These are phyloP conservation scores for Syngnathus typhle DNA, from an alignment of 2,113 vertebrate species.

Conservation along the genomic window DNA sequence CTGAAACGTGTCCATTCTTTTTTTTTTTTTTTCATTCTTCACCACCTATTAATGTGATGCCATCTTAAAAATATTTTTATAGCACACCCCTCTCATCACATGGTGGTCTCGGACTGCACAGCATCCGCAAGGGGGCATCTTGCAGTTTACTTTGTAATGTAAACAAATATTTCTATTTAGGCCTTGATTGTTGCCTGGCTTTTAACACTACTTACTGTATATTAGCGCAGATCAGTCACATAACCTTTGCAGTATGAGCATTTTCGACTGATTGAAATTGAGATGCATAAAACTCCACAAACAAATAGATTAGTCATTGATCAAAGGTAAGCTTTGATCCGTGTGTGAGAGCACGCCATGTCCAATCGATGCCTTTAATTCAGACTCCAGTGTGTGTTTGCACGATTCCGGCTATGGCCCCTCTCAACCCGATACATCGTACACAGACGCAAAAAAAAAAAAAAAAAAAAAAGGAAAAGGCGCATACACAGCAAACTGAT, in stretches of 20 bases:
- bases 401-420: conserved; percentile 47
- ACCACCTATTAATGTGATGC: too few relatives aligned
- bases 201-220: not conserved
- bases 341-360: conserved; percentile 49
- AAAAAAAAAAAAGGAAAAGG: not conserved
- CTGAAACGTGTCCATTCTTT: too few relatives aligned
- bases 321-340: conserved; percentile 58
- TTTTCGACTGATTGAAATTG: conserved; percentile 32
- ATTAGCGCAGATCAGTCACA: not conserved
- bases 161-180: not conserved
- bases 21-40: too few relatives aligned
- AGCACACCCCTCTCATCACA: too few relatives aligned
- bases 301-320: conserved; percentile 56
- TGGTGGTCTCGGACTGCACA: too few relatives aligned
- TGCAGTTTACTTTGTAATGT: too few relatives aligned
- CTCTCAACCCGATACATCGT: conserved; percentile 20
- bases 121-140: too few relatives aligned
- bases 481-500: conserved; percentile 56
- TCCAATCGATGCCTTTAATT: conserved; percentile 69
- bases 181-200: not conserved
- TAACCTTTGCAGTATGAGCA: conserved; percentile 3
- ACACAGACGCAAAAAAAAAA: conserved; percentile 16
- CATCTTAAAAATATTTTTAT: too few relatives aligned
- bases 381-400: conserved; percentile 48
- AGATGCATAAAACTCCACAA: conserved; percentile 34